Base-by-base conservation (phyloP, 1,140 invertebrate genomes). In the Bombus superbus region DNA sequence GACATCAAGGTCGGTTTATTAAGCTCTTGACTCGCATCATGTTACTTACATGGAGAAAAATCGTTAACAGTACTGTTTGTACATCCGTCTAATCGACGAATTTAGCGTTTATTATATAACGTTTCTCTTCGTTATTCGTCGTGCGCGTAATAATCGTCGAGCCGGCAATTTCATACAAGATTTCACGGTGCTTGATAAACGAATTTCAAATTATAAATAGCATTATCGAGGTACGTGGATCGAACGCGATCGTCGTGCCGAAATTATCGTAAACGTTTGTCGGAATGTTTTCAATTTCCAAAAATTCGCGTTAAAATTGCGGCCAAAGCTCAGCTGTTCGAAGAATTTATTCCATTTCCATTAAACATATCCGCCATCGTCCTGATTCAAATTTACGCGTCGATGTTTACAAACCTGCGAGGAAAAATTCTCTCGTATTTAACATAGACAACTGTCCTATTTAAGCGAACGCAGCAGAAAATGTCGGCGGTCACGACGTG, bases 1-100 rank as follows among this genome's bases (percentile, higher is more conserved):
- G 69, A 64, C 22, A 82, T 69, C 87, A 92, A 91, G 91, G 86
- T 91, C 89, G 68, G 86, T 91, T 77, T 87, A 90, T 92, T 90
- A 87, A 92, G 82, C 88, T 71, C 74, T 69, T 81, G 84, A 71
- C 47, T 59, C 57, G 59, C 18, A 66, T 32, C 32, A 38, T 81
- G 44, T 74, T 64, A 35, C 13, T 73, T n/a, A 40, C 64, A 66
- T 71, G 73, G n/a, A 59, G 47, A 73, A 81, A 79, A 72, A 80
- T 81, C 25, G 78, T 40, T 74, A 68, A 64, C n/a, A 38, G 68
- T 66, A 42, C 76, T 85, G 83, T 75, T 76, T 77, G 73, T 79
- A 57, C 66, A 88, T 73, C n/a, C 64, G 35, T 80, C 90, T 88
- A 88, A 85, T 89, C 76, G 83, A 71, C 64, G 72, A 84, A 81